Evolutionary conservation across 1,140 invertebrate species (phyloP), one percentile per base, ranked within the genome.

Genomic region (Neocloeon triangulifer): DNA sequence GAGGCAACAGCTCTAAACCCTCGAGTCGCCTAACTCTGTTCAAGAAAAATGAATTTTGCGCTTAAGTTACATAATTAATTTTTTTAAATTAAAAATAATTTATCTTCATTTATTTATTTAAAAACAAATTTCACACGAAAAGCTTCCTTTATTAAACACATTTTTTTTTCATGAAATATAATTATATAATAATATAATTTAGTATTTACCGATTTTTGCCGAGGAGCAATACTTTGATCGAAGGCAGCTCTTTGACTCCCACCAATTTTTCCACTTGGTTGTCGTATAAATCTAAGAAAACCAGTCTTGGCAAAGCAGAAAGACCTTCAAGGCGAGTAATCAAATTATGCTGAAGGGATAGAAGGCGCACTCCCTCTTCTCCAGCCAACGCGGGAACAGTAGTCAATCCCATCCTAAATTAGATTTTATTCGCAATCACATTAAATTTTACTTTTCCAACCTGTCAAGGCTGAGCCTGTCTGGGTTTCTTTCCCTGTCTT

Each of bases 221-320:
- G 44, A 91, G 63, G 35, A 91, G 62, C 27, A 91, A 57, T 4
- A 91, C 82, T 41, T 81, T 56, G 7, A 91, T 56, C 46, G 73
- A 77, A 27, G 66, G 66, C 5, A 89, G 58, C 27, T 63, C 56
- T 38, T 74, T 68, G 19, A 91, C 55, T 35, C 66, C 74, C 25
- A 64, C 65, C 29, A 92, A 75, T 45, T 69, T 70, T 35, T 88
- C 82, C 22, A 94, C 70, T 51, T 88, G 79, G 56, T 94, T 94
- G 51, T 89, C 80, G 52, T 91, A 92, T 3, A 94, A 56, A 52
- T 94, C 86, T 26, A 94, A 64, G 47, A 89, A 89, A 17, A 94
- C 82, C 25, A 89, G 53, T 26, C 36, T 34, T n/a, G 37, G 33
- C 7, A 46, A 25, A 26, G 37, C 37, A 36, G 41, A 18, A 14